phyloP scores from a whole-genome alignment of 2,113 vertebrate genomes.

The Conger conger region DNA sequence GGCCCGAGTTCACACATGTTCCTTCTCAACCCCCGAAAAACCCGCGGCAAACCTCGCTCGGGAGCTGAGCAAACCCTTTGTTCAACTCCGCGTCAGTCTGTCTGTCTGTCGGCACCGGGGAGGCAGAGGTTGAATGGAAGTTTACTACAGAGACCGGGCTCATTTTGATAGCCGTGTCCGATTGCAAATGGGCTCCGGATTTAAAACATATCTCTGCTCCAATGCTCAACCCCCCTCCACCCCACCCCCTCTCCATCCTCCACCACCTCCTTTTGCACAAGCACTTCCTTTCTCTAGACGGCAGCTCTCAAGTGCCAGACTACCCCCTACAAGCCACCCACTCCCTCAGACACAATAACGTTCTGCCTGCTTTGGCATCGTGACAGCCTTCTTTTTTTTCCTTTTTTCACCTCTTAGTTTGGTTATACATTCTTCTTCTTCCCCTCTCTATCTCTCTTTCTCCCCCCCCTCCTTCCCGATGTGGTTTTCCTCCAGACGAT shows the following conservation, averaged over 20 bases:
- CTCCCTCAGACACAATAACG: constrained; percentile 26
- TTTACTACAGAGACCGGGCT: constrained; percentile 40
- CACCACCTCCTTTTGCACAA: constrained; percentile 35
- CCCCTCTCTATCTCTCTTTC: constrained; percentile 25
- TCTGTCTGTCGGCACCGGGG: not conserved
- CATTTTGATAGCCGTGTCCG: constrained; percentile 53
- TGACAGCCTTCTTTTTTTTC: constrained; percentile 37
- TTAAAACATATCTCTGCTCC: constrained; percentile 44
- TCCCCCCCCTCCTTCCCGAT: not conserved
- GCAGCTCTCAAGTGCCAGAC: constrained; percentile 43
- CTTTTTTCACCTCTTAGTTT: not conserved
- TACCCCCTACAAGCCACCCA: constrained; percentile 37
- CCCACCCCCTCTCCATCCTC: constrained; percentile 26
- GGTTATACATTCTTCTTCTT: constrained; percentile 25
- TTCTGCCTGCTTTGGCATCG: constrained; percentile 45
- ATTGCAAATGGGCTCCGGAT: constrained; percentile 50
- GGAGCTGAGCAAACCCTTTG: constrained; percentile 28
- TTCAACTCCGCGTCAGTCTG: constrained; percentile 7
- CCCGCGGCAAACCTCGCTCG: constrained; percentile 7
- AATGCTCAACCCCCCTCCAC: not conserved
- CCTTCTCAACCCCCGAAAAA: constrained; percentile 34
- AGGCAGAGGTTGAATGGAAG: constrained; percentile 21
- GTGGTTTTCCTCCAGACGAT: not conserved
- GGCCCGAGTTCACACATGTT: not conserved
- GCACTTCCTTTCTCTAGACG: constrained; percentile 31